Base-by-base conservation (phyloP, 2,797 vertebrate species). In the Acestrorhynchus altus region DNA sequence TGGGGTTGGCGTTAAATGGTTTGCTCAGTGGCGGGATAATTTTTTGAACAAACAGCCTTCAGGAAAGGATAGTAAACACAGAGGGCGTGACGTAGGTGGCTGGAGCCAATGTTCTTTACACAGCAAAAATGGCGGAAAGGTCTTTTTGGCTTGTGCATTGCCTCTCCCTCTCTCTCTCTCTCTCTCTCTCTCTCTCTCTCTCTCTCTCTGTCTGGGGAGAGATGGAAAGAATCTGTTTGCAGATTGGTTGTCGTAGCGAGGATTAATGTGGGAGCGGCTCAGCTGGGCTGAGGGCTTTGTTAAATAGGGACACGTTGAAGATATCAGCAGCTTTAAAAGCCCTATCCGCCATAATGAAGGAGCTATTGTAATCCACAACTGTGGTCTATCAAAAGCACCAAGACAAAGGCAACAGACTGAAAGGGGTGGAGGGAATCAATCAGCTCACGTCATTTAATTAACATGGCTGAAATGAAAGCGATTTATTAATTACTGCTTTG, bases 291-390 rank as follows among this genome's bases (percentile, higher is more conserved):
- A 47, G 60, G 64, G 46, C 60, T 56, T 73, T 59, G 39, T 72
- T 80, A 76, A 83, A 79, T 66, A 83, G 77, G 75, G 69, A 85
- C 67, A 72, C 68, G 83, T 80, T 75, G 83, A 78, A 84, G 78
- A 78, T 72, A 82, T 82, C 80, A 77, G 69, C 60, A 60, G 35
- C 46, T 51, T 76, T 66, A 81, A 77, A 81, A 80, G 52, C 74
- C 51, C 63, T 26, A 39, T 78, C 74, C 74, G 35, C 64, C 63
- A 57, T 84, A 80, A 84, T 80, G 78, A 84, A 64, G 76, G 75
- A 82, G 83, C 52, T 76, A 78, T 84, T 79, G 74, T 84, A 72
- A 80, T 84, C 61, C 63, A 35, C 54, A 56, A 63, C 68, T 26
- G 26, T 54, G 44, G 75, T 28, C 72, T 76, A 80, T 84, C 78